Conservation (phyloP, 2,113 vertebrate species). For the Bufo bufo region DNA sequence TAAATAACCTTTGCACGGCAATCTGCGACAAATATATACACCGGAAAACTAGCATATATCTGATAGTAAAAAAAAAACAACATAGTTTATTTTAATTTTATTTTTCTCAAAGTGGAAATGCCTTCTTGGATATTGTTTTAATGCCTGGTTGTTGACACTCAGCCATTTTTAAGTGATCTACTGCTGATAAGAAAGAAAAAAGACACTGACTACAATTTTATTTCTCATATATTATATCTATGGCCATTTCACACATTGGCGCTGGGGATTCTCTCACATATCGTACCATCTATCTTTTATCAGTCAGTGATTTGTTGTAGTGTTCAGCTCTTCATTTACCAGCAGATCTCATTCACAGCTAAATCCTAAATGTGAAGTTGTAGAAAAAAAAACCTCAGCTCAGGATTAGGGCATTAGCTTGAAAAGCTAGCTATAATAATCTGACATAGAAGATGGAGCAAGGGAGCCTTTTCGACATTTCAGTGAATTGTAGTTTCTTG, state of each 20-base stretch:
- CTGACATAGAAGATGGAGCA: slow-evolving; percentile 41
- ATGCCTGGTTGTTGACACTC: neutral
- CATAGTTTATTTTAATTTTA: too few species aligned
- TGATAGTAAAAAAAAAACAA: too few species aligned
- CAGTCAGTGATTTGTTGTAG: slow-evolving; percentile 26
- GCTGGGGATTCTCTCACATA: neutral
- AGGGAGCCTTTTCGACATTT: slow-evolving; percentile 44
- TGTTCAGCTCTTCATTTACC: slow-evolving; percentile 17
- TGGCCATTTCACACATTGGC: neutral
- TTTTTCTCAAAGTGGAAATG: too few species aligned
- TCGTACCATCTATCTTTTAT: slow-evolving; percentile 35
- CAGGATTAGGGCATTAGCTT: slow-evolving; percentile 50
- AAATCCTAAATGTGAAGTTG: slow-evolving; percentile 51
- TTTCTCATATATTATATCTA: neutral
- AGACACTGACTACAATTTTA: neutral
- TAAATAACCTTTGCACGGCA: too few species aligned
- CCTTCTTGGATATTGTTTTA: neutral
- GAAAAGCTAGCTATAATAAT: slow-evolving; percentile 51
- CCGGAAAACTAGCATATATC: too few species aligned
- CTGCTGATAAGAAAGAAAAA: neutral
- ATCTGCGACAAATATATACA: too few species aligned
- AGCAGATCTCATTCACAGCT: slow-evolving; percentile 32
- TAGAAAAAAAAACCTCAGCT: slow-evolving; percentile 39
- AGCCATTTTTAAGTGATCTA: neutral
- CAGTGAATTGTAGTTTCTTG: slow-evolving; percentile 45